phyloP scores from a whole-genome alignment of 2,113 vertebrate species.

The Puma concolor region DNA sequence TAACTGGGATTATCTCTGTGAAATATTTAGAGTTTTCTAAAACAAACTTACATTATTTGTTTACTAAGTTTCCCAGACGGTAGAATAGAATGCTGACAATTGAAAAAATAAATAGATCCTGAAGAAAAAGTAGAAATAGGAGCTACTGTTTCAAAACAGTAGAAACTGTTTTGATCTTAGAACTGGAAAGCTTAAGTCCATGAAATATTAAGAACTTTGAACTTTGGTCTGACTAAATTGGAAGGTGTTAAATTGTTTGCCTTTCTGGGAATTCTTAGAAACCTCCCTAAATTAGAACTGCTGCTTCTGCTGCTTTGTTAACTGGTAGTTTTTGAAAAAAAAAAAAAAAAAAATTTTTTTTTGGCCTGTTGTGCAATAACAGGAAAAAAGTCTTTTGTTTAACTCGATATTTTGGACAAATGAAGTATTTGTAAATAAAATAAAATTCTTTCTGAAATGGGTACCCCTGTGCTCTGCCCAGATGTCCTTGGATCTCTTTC shows the following conservation, averaged over 20 bases:
- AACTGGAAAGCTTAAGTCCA: neutral
- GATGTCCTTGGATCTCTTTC: neutral
- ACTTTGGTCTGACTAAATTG: neutral
- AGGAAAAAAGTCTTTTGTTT: neutral
- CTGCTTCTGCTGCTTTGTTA: neutral
- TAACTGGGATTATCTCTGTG: neutral
- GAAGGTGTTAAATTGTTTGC: constrained; percentile 11
- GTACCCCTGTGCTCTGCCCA: neutral
- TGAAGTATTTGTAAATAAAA: neutral
- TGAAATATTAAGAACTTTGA: constrained; percentile 45
- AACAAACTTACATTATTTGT: neutral
- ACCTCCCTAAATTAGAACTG: neutral
- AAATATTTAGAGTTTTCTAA: neutral
- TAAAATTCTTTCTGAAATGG: neutral
- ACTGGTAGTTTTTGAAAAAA: neutral
- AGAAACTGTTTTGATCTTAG: neutral
- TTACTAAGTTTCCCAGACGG: neutral
- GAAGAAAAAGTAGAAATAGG: neutral
- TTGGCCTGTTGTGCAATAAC: neutral
- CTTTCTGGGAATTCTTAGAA: constrained; percentile 46
- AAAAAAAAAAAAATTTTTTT: neutral
- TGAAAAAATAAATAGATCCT: neutral
- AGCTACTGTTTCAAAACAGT: no score
- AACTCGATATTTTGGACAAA: neutral
- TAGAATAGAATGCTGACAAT: neutral